Conservation (phyloP, 2,888 invertebrate genomes). For the Leptogaster cylindrica region DNA sequence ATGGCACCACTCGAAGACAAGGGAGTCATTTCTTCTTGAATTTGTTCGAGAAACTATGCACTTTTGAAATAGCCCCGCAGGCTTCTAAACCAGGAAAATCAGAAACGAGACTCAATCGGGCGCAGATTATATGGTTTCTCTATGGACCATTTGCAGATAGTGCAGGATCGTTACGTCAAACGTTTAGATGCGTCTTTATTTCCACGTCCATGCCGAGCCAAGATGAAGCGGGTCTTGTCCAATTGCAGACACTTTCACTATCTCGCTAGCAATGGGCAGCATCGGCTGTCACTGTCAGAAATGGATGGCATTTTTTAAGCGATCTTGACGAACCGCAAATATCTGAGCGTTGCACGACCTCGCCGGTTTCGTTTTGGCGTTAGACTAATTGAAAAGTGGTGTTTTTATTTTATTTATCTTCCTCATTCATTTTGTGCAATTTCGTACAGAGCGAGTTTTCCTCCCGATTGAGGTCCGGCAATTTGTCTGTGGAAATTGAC, state of each 20-base stretch:
- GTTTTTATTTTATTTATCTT: not conserved
- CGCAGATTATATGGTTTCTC: not conserved
- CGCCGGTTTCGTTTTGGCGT: not conserved
- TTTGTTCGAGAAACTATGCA: not conserved
- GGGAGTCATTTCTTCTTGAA: not conserved
- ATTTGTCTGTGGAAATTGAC: not conserved
- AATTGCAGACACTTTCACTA: conserved; percentile 8
- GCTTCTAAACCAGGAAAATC: not conserved
- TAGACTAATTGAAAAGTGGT: conserved; percentile 5
- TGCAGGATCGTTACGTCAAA: not conserved
- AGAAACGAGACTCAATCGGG: not conserved
- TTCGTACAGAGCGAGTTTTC: not conserved
- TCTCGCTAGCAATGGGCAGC: not conserved
- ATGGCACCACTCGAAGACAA: no score
- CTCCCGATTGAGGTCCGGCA: not conserved
- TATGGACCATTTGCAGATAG: not conserved
- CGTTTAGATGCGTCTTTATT: conserved; percentile 12
- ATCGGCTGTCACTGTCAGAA: not conserved
- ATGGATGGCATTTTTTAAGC: not conserved
- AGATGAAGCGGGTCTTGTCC: not conserved
- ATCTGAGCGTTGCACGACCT: not conserved
- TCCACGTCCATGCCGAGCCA: not conserved
- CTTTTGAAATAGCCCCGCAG: not conserved
- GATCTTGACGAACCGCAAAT: not conserved
- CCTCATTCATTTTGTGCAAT: not conserved